These are phyloP conservation scores for Crotalus viridis DNA, from an alignment of 2,113 vertebrate species.

Conservation along the genomic window DNA sequence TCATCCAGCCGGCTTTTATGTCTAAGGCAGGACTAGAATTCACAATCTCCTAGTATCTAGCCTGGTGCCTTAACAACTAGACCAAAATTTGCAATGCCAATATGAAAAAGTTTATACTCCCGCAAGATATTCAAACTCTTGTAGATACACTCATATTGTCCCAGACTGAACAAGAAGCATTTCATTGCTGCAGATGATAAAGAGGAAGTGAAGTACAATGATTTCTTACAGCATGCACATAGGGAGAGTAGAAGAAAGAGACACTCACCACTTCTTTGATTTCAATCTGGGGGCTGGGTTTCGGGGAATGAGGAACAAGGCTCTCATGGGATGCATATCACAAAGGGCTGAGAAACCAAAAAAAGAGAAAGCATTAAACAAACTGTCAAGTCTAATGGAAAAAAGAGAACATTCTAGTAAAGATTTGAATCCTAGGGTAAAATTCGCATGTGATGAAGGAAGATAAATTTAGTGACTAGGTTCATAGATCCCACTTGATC, in stretches of 20 bases:
- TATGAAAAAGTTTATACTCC: background rate
- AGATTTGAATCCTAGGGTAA: background rate
- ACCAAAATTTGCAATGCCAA: background rate
- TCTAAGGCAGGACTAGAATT: background rate
- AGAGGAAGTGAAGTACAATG: background rate
- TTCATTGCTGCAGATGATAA: background rate
- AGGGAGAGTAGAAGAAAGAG: background rate
- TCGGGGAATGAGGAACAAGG: constrained; percentile 96
- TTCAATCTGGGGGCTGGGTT: constrained; percentile 95
- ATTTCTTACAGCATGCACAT: background rate
- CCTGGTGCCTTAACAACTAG: background rate
- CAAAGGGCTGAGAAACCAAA: constrained; percentile 84
- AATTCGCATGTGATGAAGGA: background rate
- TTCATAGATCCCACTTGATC: background rate
- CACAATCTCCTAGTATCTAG: background rate
- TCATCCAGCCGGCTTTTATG: background rate
- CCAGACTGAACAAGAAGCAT: background rate
- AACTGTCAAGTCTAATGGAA: rapidly evolving
- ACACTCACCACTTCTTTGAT: constrained; percentile 97
- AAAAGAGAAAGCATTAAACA: constrained; percentile 31
- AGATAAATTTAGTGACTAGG: background rate
- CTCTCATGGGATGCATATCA: constrained; percentile 99
- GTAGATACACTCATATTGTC: background rate
- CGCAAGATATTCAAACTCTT: background rate
- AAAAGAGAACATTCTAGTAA: background rate